Conservation (phyloP, 2,888 invertebrate species). For the Rhagophthalmus giganteus region DNA sequence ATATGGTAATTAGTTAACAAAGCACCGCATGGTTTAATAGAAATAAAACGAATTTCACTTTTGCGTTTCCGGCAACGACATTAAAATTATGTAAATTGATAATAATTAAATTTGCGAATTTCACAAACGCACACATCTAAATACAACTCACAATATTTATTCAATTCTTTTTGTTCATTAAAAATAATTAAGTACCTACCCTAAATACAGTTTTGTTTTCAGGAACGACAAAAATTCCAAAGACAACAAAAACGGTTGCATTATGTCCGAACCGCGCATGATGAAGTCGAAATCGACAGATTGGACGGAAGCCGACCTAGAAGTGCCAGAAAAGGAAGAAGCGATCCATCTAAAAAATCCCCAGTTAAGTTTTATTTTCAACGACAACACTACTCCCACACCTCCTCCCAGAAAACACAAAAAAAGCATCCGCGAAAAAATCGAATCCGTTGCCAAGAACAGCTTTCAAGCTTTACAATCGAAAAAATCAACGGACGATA, state of each 20-base stretch:
- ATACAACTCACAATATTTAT: no score
- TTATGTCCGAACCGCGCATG: conserved; percentile 15
- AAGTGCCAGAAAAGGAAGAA: conserved; percentile 55
- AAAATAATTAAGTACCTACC: no score
- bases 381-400: conserved; percentile 47
- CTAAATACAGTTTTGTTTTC: conserved; percentile 33
- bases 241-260: conserved; percentile 24
- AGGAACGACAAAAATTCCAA: conserved; percentile 40
- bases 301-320: conserved; percentile 60
- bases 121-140: no score
- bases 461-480: conserved; percentile 47
- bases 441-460: conserved; percentile 49
- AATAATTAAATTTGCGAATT: no score
- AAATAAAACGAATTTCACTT: conserved; percentile 4
- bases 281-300: conserved; percentile 51
- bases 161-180: no score
- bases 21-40: conserved; percentile 1
- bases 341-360: conserved; percentile 47
- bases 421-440: conserved; percentile 47
- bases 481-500: conserved; percentile 36
- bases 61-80: conserved; percentile 12
- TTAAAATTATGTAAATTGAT: conserved; percentile 5
- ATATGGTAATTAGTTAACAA: conserved; percentile 2
- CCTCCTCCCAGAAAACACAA: conserved; percentile 53
- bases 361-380: conserved; percentile 48